Percentiles rank a stretch among this genome's conserved stretches.
Evolutionary conservation across 2,888 invertebrate genomes (phyloP).

Genomic region (Drosophila merina): DNA sequence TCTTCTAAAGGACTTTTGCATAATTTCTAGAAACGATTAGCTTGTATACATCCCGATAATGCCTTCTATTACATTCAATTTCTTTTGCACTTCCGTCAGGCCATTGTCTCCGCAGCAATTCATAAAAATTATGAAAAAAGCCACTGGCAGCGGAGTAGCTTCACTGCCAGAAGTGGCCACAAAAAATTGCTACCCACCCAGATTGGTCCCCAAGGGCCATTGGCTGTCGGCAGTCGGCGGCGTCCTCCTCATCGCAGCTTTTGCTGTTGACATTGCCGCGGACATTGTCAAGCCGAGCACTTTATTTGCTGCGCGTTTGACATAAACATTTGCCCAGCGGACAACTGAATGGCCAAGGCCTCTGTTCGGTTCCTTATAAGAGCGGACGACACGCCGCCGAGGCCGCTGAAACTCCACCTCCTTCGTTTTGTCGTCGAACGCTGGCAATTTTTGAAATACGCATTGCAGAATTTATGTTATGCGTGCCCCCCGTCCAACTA

Average conservation of each 20-base stretch:
- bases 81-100: constrained; percentile 57
- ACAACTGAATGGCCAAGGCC: constrained; percentile 75
- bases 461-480: constrained; percentile 78
- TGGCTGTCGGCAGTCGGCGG: constrained; percentile 18
- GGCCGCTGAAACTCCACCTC: constrained; percentile 18
- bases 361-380: constrained; percentile 76
- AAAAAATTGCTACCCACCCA: constrained; percentile 61
- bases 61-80: not conserved
- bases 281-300: constrained; percentile 79
- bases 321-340: constrained; percentile 78
- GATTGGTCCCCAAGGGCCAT: constrained; percentile 76
- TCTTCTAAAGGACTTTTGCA: not conserved
- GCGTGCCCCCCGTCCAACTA: constrained; percentile 55
- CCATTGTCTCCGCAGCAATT: constrained; percentile 56
- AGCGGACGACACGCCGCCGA: constrained; percentile 68
- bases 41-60: not conserved
- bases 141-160: constrained; percentile 3
- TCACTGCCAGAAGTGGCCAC: not conserved
- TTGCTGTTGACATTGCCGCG: constrained; percentile 69
- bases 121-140: constrained; percentile 77
- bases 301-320: constrained; percentile 77
- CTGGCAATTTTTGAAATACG: constrained; percentile 77
- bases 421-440: constrained; percentile 49
- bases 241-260: not conserved
- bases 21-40: constrained; percentile 2